Conservation (phyloP, 2,797 vertebrate genomes). For the Vireo griseus region DNA sequence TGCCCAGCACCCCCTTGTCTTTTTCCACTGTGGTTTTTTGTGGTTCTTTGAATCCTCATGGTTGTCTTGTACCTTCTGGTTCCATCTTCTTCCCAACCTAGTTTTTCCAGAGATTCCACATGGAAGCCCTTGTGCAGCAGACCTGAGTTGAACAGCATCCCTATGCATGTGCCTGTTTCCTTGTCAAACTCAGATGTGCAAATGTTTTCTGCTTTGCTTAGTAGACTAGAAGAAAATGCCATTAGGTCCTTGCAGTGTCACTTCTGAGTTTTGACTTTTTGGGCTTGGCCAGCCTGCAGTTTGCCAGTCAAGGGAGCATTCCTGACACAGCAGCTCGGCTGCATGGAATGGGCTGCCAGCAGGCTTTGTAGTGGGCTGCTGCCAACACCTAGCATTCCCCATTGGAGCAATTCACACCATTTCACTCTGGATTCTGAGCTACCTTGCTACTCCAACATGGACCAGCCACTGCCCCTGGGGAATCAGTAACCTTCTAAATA, state of each 20-base stretch:
- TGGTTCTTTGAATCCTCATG: background rate
- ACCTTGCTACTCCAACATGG: background rate
- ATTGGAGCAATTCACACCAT: background rate
- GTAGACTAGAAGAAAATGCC: background rate
- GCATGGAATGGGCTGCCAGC: rapidly evolving
- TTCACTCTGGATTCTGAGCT: background rate
- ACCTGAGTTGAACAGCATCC: background rate
- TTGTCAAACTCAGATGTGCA: background rate
- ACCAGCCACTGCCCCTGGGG: background rate
- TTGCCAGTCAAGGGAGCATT: background rate
- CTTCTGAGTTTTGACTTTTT: background rate
- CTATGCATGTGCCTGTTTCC: background rate
- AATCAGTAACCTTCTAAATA: background rate
- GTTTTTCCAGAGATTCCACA: background rate
- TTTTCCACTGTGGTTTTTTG: background rate
- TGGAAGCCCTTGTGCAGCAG: background rate
- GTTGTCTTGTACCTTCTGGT: background rate
- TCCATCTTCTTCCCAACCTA: background rate
- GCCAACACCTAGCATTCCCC: background rate
- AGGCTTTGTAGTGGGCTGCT: background rate
- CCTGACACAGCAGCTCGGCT: background rate
- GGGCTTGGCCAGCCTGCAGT: background rate
- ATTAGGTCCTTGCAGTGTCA: background rate
- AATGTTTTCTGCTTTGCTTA: background rate
- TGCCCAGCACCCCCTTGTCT: background rate